Percentiles rank a stretch among this genome's conserved stretches.
These are phyloP conservation scores for Chinchilla lanigera DNA, from an alignment of 2,113 vertebrate species.

Conservation along the genomic window DNA sequence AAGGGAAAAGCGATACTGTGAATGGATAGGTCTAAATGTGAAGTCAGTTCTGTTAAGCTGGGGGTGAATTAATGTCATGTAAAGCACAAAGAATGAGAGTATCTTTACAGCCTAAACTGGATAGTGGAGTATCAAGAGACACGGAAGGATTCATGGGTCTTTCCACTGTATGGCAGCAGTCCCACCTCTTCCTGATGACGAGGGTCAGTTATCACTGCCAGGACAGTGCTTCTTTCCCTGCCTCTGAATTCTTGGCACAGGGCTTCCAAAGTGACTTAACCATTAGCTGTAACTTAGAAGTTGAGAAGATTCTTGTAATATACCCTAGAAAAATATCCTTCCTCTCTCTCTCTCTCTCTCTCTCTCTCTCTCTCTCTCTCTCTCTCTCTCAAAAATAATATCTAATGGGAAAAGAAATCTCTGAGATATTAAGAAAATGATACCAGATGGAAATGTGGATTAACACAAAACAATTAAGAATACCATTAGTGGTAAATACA, in stretches of 20 bases:
- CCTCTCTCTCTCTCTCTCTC: not conserved
- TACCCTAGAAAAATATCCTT: not conserved
- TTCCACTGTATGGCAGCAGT: not conserved
- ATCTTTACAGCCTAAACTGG: not conserved
- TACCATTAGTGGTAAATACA: not conserved
- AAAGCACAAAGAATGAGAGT: not conserved
- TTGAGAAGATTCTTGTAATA: not conserved
- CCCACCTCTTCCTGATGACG: not conserved
- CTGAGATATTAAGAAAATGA: not conserved
- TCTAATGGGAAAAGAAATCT: not conserved
- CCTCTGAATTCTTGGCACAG: not conserved
- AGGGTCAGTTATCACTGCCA: not conserved
- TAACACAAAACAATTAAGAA: not conserved
- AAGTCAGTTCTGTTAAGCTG: not conserved
- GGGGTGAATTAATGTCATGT: not conserved
- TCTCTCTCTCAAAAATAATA: not conserved
- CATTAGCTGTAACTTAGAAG: not conserved
- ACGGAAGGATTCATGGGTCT: not conserved
- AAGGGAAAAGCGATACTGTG: not conserved
- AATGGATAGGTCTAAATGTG: not conserved
- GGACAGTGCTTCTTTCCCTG: not conserved
- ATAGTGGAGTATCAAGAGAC: not conserved
- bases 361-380: not conserved
- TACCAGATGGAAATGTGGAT: not conserved
- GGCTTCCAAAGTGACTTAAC: not conserved